Percentiles rank a stretch among this genome's conserved stretches.
These are phyloP conservation scores for Trichopoda pennipes DNA, from an alignment of 2,888 invertebrate species.

Conservation along the genomic window DNA sequence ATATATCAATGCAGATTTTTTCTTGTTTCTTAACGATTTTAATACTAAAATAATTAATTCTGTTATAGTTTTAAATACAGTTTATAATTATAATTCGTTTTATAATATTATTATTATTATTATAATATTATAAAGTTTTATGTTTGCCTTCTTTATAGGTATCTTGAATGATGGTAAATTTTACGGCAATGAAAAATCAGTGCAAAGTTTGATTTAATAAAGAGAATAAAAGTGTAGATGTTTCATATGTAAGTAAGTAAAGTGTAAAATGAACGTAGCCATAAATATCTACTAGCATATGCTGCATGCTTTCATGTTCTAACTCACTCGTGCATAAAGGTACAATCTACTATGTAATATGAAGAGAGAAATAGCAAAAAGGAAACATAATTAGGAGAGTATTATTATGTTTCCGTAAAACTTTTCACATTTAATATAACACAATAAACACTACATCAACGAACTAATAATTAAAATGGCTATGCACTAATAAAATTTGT, in stretches of 20 bases:
- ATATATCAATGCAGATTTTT: too few relatives aligned
- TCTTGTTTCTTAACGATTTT: too few relatives aligned
- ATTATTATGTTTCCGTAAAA: conserved; percentile 53
- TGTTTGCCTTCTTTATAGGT: too few relatives aligned
- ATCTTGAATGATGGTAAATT: too few relatives aligned
- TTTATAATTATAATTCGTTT: too few relatives aligned
- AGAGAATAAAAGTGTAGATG: conserved; percentile 34
- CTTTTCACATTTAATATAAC: conserved; percentile 45
- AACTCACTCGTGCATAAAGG: conserved; percentile 4
- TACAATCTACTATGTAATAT: not conserved
- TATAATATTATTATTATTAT: too few relatives aligned
- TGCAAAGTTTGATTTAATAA: not conserved
- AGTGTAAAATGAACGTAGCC: conserved; percentile 19
- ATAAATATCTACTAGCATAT: conserved; percentile 13
- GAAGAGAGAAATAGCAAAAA: conserved; percentile 17
- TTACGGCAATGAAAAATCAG: not conserved
- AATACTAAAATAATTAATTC: too few relatives aligned
- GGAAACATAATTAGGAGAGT: conserved; percentile 24
- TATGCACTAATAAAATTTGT: not conserved
- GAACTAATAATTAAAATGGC: conserved; percentile 31
- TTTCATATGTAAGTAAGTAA: conserved; percentile 47
- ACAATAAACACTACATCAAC: conserved; percentile 17
- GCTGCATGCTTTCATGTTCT: not conserved
- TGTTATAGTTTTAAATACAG: too few relatives aligned
- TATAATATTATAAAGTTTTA: too few relatives aligned